Conservation (phyloP, 2,888 invertebrate genomes). For the Campopleginae sp. region DNA sequence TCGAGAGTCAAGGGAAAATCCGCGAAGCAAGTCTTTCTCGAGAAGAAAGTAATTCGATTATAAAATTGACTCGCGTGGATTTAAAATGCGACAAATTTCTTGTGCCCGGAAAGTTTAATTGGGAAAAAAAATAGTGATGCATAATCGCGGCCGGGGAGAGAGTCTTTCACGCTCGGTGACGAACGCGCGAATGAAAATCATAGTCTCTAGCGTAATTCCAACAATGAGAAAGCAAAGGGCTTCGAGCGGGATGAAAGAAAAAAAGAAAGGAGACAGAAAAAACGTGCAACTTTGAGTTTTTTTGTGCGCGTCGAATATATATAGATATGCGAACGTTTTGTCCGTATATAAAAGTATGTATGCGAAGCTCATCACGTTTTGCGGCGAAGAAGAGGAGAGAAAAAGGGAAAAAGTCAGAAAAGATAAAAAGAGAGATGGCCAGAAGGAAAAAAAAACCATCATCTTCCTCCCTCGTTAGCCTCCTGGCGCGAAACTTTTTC, state of each 20-base stretch:
- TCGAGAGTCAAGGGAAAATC: background rate
- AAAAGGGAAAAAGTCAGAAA: conserved; percentile 25
- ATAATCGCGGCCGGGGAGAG: background rate
- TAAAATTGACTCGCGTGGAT: background rate
- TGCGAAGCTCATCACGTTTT: conserved; percentile 62
- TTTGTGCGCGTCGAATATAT: conserved; percentile 5
- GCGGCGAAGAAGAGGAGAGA: conserved; percentile 46
- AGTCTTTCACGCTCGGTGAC: conserved; percentile 5
- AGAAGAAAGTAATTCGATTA: background rate
- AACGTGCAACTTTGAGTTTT: conserved; percentile 47
- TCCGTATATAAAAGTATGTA: conserved; percentile 33
- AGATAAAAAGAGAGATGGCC: conserved; percentile 35
- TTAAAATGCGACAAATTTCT: background rate
- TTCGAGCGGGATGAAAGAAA: conserved; percentile 36
- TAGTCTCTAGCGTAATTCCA: conserved; percentile 5
- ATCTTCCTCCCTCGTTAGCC: conserved; percentile 54
- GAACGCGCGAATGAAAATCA: conserved; percentile 30
- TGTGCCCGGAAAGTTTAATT: background rate
- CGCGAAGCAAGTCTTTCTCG: background rate
- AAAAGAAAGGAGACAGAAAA: background rate
- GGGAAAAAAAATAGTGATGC: background rate
- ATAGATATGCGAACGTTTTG: conserved; percentile 47
- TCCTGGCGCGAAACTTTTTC: conserved; percentile 33
- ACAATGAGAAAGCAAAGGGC: conserved; percentile 40
- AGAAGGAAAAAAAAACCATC: conserved; percentile 29